Percentiles rank a stretch among this genome's conserved stretches.
phyloP scores from a whole-genome alignment of 2,888 invertebrate species.

The Mylabris sibirica region DNA sequence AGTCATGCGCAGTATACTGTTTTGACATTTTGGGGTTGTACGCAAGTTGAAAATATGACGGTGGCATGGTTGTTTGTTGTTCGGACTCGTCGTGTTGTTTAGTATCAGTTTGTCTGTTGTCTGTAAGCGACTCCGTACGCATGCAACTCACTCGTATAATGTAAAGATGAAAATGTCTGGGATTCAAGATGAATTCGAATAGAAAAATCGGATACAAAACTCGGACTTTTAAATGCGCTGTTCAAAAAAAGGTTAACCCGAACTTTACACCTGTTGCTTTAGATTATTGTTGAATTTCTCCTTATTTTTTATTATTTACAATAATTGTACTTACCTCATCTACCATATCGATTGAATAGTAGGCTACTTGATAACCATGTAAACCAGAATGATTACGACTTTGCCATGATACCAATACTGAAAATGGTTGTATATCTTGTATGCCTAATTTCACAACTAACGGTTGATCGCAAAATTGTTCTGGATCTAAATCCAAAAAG shows the following conservation, averaged over 20 bases:
- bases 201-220: no score
- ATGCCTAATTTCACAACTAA: slow-evolving; percentile 84
- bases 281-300: no score
- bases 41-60: no score
- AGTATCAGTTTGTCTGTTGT: no score
- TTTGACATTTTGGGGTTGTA: no score
- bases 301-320: not conserved
- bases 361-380: slow-evolving; percentile 85
- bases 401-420: slow-evolving; percentile 88
- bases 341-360: slow-evolving; percentile 73
- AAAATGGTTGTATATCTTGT: slow-evolving; percentile 87
- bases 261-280: slow-evolving; percentile 7
- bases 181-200: no score
- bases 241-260: not conserved
- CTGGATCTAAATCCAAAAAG: slow-evolving; percentile 81
- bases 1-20: no score
- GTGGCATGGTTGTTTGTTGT: no score
- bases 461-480: slow-evolving; percentile 85
- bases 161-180: no score
- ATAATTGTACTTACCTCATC: slow-evolving; percentile 62
- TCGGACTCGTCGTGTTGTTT: no score
- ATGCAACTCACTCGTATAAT: no score
- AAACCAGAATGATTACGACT: slow-evolving; percentile 86
- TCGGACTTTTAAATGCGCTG: not conserved
- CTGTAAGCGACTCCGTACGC: no score